Evolutionary conservation across 2,113 vertebrate species (phyloP), one percentile per base, ranked within the genome.

Genomic region (Patagioenas fasciata): DNA sequence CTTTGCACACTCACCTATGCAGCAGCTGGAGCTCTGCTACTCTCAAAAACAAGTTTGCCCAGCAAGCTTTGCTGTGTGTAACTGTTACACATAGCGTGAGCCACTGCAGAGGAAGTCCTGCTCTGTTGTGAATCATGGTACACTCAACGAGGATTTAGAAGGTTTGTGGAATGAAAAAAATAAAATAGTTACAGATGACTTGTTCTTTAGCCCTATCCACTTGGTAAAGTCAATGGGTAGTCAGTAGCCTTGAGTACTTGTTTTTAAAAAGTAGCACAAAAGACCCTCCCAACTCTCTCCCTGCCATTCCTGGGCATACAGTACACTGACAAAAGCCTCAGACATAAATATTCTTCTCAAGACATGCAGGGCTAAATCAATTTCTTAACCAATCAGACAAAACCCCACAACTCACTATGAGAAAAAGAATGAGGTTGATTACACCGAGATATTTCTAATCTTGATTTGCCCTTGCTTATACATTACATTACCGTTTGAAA

Each of bases 371-470:
- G 26, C 10, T 42, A 61, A 96, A 95, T 95, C 83, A 88, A 81
- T 93, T 64, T 87, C 26, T 50, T 93, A 92, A 97, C 84, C 71
- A 95, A 95, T 53, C 51, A 94, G 92, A 91, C 28, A 91, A 89
- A 95, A 94, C 86, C 72, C 28, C 80, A 71, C 71, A 96, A 70
- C 11, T 4, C 4, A 29, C 23, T 21, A 66, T 65, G 42, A 67
- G 53, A 89, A 91, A 92, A 94, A 78, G 16, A 85, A 84, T 42
- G 56, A 40, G 7, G 56, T 47, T 96, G 94, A 94, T 96, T 97
- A 95, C 92, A 72, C 16, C 29, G 23, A 89, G n/a, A 31, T 38
- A 84, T 86, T 83, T 82, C 50, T 94, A 87, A 95, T 95, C 72
- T 90, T 84, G 48, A 29, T 36, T 80, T 85, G 50, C 77, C 80